Conservation (phyloP, 2,888 invertebrate species). For the Microplitis manilae region DNA sequence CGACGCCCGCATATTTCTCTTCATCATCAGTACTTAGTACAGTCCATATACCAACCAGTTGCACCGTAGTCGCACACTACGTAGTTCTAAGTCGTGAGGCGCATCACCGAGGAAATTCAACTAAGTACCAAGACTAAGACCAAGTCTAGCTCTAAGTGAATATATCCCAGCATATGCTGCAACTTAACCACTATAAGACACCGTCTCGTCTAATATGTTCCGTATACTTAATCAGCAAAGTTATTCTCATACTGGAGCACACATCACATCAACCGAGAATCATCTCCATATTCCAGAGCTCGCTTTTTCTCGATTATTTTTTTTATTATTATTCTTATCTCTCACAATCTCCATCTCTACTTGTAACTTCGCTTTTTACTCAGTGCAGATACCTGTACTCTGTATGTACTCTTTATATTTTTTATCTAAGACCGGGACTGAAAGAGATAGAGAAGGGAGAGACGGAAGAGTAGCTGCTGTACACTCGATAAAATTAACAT, state of each 20-base stretch:
- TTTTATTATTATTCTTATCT: too few species aligned
- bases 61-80: neutral
- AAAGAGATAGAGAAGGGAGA: too few species aligned
- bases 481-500: neutral
- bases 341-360: too few species aligned
- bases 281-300: neutral
- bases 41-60: neutral
- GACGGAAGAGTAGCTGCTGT: too few species aligned
- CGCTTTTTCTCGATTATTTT: too few species aligned
- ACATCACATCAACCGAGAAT: conserved; percentile 3
- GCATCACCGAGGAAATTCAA: neutral
- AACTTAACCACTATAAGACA: conserved; percentile 27
- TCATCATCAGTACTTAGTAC: conserved; percentile 9
- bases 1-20: conserved; percentile 18
- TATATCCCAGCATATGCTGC: neutral
- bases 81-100: neutral
- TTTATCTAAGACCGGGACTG: too few species aligned
- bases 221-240: conserved; percentile 46
- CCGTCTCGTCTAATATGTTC: conserved; percentile 50
- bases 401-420: too few species aligned
- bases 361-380: too few species aligned
- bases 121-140: neutral
- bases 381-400: too few species aligned
- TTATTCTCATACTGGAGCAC: conserved; percentile 10
- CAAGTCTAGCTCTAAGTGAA: neutral